Percentiles rank a stretch among this genome's conserved stretches.
These are phyloP conservation scores for Pionites leucogaster DNA, from an alignment of 2,113 vertebrate species.

Conservation along the genomic window DNA sequence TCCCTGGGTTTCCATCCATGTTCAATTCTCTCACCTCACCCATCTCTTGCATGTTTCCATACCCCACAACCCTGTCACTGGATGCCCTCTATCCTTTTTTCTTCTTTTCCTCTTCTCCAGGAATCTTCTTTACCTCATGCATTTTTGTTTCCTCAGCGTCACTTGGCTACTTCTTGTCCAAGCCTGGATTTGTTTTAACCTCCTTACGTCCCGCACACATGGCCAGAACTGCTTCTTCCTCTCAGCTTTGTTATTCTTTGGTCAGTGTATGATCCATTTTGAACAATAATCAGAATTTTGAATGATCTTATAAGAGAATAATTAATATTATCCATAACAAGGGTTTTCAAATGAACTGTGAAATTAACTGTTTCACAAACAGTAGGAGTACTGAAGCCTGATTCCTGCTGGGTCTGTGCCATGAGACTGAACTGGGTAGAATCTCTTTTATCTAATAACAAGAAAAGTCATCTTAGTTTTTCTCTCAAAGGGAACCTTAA, in stretches of 20 bases:
- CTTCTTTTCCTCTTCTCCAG: background rate
- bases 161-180: background rate
- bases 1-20: background rate
- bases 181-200: background rate
- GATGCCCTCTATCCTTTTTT: background rate
- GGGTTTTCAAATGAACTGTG: background rate
- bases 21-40: background rate
- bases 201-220: background rate
- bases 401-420: background rate
- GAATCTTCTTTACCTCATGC: background rate
- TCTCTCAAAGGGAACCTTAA: background rate
- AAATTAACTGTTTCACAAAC: conserved; percentile 4
- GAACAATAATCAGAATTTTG: background rate
- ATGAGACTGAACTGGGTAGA: background rate
- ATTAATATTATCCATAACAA: background rate
- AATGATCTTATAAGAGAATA: background rate
- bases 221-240: background rate
- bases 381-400: background rate
- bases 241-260: background rate
- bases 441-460: background rate
- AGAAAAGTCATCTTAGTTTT: background rate
- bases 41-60: background rate
- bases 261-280: background rate
- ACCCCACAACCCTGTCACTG: rapidly evolving
- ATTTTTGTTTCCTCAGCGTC: background rate